These are phyloP conservation scores for Emmelina monodactyla DNA, from an alignment of 2,888 invertebrate genomes.

Conservation along the genomic window DNA sequence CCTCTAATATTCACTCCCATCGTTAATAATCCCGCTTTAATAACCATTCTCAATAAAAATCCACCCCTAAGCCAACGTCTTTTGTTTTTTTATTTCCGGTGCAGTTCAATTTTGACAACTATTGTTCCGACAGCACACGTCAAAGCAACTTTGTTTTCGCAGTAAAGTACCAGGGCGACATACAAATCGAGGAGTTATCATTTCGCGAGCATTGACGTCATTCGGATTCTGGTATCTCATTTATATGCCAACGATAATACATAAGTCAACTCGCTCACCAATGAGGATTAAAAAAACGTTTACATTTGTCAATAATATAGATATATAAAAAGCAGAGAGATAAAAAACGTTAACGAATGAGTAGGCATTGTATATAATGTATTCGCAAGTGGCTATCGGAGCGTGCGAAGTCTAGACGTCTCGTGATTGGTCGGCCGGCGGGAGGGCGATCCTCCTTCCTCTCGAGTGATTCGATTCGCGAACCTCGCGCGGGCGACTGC, in stretches of 20 bases:
- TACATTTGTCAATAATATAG: too few species aligned
- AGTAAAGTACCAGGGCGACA: background rate
- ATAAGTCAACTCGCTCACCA: too few species aligned
- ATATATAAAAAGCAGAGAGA: too few species aligned
- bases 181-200: background rate
- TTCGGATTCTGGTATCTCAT: too few species aligned
- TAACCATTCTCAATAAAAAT: slow-evolving; percentile 40
- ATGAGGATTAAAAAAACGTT: too few species aligned
- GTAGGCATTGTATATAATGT: too few species aligned
- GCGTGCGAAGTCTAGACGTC: slow-evolving; percentile 29
- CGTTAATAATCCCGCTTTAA: slow-evolving; percentile 42
- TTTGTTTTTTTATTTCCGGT: slow-evolving; percentile 53
- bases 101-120: slow-evolving; percentile 26
- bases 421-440: slow-evolving; percentile 44
- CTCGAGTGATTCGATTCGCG: slow-evolving; percentile 59
- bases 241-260: too few species aligned
- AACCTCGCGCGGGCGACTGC: slow-evolving; percentile 42
- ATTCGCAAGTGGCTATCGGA: background rate
- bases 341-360: too few species aligned
- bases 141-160: background rate
- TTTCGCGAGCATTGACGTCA: background rate
- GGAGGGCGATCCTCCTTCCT: slow-evolving; percentile 64
- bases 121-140: slow-evolving; percentile 22
- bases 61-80: slow-evolving; percentile 28
- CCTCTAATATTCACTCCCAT: slow-evolving; percentile 31